Base-by-base conservation (phyloP, 1,140 invertebrate species). In the Diorhabda elongata region DNA sequence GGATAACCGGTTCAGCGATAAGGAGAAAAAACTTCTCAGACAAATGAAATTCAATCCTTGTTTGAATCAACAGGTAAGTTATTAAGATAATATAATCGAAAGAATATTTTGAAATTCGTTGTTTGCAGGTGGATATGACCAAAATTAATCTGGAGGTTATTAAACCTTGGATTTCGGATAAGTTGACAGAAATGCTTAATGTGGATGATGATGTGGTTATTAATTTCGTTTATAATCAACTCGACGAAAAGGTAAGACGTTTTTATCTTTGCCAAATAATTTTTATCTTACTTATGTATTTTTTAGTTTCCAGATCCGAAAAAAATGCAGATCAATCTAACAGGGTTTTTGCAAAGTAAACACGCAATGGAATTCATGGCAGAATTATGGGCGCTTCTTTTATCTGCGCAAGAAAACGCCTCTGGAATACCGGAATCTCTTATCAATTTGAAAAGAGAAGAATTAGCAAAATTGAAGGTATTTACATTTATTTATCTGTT, bases 251-350 rank as follows among this genome's bases (percentile, higher is more conserved):
- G 88, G 92, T 94, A 84, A 60, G 69, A 42, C 47, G 6, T 6
- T 52, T 4, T 52, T 52, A 8, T 52, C 47, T 52, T 52, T 2
- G 47, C 47, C 47, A 5, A 26, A 6, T 52, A 52, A 52, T 52
- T 2, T 6, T 3, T 52, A 52, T 6, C n/a, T 52, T 52, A 52
- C n/a, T 64, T 3, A 66, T 58, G 44, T 59, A 8, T n/a, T 84
- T 85, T 85, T 80, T 82, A 92, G 90, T 92, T 89, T 85, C 95
- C 97, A 41, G 97, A 99, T 86, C 96, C 96, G 56, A 96, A 96
- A 82, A 94, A 97, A 82, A 98, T 99, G 91, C 98, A 99, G 87
- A 99, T 99, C 76, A 99, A 99, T 84, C 84, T 99, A 77, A 99
- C 98, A 52, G 98, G 98, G 7, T 99, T 99, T 83, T 84, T 99